A percentile compares a stretch with the other conserved stretches of the same genome.
Evolutionary conservation across 53 echinoderm and acorn worm genomes (phyloP).

Genomic region (Echinometra lucunter): DNA sequence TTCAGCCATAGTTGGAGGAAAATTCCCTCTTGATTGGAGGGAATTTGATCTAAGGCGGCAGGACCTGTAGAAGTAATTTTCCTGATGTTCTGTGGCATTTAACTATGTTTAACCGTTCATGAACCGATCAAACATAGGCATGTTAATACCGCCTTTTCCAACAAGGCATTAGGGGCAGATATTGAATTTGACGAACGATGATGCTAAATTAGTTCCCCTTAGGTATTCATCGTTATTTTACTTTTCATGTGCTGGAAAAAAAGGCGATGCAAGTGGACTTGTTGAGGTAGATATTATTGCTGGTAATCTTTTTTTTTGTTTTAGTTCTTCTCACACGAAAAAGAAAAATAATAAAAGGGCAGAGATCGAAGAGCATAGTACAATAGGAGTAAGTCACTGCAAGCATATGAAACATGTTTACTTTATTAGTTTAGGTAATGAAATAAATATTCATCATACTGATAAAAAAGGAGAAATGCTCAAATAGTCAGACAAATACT

Average conservation of each 20-base stretch:
- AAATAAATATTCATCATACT: neutral
- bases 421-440: neutral
- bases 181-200: constrained; percentile 59
- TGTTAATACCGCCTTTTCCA: constrained; percentile 50
- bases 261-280: neutral
- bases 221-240: constrained; percentile 10
- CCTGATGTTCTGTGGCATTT: constrained; percentile 26
- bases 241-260: neutral
- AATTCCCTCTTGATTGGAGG: constrained; percentile 2
- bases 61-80: constrained; percentile 32
- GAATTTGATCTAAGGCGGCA: constrained; percentile 57
- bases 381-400: neutral
- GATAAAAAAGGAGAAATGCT: too few relatives aligned
- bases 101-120: constrained; percentile 29
- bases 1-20: constrained; percentile 33
- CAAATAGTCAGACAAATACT: too few relatives aligned
- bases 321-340: neutral
- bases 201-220: constrained; percentile 36
- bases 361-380: neutral
- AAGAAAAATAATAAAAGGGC: too few relatives aligned
- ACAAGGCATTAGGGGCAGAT: constrained; percentile 24
- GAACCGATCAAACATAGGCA: constrained; percentile 22
- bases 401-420: neutral
- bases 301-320: neutral
- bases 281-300: neutral